Percentiles rank a stretch among this genome's conserved stretches.
phyloP scores from a whole-genome alignment of 2,888 invertebrate genomes.

The Ophion ellenae region DNA sequence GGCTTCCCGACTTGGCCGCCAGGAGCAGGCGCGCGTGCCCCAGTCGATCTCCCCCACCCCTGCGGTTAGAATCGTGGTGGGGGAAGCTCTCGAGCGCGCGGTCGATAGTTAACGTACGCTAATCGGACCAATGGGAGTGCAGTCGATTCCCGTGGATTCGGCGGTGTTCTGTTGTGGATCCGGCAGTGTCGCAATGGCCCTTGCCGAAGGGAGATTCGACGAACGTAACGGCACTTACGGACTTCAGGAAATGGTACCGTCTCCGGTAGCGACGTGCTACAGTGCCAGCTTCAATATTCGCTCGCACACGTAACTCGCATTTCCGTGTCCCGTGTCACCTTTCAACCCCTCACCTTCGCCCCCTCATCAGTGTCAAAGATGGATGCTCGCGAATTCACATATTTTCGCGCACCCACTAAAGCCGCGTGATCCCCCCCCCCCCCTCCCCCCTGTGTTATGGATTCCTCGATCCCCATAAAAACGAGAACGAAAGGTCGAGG shows the following conservation, averaged over 20 bases:
- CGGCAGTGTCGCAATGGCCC: constrained; percentile 62
- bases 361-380: constrained; percentile 74
- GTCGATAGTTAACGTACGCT: constrained; percentile 59
- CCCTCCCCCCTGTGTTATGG: neutral
- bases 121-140: constrained; percentile 54
- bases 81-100: constrained; percentile 42
- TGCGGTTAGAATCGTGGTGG: neutral
- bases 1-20: neutral
- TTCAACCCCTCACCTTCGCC: neutral
- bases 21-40: neutral
- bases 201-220: constrained; percentile 56
- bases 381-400: constrained; percentile 75
- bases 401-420: constrained; percentile 71
- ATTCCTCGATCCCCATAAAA: constrained; percentile 25
- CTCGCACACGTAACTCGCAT: constrained; percentile 41
- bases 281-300: constrained; percentile 25
- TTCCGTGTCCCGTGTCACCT: constrained; percentile 5
- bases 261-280: constrained; percentile 30
- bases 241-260: constrained; percentile 43
- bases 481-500: neutral
- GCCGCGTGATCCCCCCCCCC: constrained; percentile 75
- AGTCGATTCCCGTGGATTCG: constrained; percentile 56
- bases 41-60: neutral
- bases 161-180: constrained; percentile 54
- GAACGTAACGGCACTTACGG: constrained; percentile 52